A percentile compares a stretch with the other conserved stretches of the same genome.
phyloP scores from a whole-genome alignment of 2,113 vertebrate species.

The Halcyon malimbica region DNA sequence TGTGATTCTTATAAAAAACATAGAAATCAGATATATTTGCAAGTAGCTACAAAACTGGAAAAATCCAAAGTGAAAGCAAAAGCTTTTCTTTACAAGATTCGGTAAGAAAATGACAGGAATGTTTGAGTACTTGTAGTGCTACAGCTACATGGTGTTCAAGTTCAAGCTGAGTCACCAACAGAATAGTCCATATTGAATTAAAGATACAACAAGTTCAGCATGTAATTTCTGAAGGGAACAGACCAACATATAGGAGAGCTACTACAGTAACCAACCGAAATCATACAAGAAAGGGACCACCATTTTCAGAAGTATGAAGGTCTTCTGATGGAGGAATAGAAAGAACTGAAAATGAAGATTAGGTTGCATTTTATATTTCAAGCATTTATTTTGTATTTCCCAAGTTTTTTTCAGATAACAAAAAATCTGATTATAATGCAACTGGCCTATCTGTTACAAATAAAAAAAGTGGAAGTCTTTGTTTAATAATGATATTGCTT shows the following conservation, averaged over 20 bases:
- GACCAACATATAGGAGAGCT: background rate
- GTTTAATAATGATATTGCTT: background rate
- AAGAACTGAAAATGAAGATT: background rate
- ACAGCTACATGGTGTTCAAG: background rate
- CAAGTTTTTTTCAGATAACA: background rate
- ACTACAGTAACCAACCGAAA: background rate
- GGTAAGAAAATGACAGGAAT: background rate
- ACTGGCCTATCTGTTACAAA: background rate
- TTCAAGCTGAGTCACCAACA: background rate
- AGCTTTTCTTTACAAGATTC: background rate
- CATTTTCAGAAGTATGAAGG: background rate
- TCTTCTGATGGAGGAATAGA: background rate
- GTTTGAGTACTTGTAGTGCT: background rate
- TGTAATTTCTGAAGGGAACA: background rate
- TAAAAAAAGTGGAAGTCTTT: background rate
- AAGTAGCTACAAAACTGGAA: background rate
- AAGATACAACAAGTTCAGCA: background rate
- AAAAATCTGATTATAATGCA: background rate
- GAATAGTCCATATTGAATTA: background rate
- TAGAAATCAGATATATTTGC: background rate
- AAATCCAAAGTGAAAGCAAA: background rate
- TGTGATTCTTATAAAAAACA: background rate
- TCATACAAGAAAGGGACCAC: background rate
- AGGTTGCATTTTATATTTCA: background rate
- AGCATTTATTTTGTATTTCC: background rate